Evolutionary conservation across 2,113 vertebrate genomes (phyloP), one percentile per base, ranked within the genome.

Genomic region (Albula goreensis): DNA sequence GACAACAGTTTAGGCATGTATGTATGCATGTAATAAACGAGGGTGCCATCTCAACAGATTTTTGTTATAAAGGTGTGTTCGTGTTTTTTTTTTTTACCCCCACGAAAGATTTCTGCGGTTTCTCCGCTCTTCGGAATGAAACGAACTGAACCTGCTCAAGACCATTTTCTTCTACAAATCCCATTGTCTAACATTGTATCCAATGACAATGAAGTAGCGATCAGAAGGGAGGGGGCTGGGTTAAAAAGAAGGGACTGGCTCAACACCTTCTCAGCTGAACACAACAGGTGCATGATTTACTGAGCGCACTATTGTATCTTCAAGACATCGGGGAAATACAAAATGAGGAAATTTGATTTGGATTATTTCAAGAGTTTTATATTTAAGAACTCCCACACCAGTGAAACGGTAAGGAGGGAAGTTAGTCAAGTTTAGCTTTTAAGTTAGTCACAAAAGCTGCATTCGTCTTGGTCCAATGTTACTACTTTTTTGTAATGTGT

Each of bases 301-400:
- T n/a, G 50, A 52, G 50, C 5, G 17, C 50, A 52, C 5, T 22
- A 9, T 6, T 2, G 10, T n/a, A 19, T 79, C 25, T 49, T 77
- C n/a, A 1, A 19, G 70, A 5, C 19, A 78, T 15, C 52, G 52
- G 31, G 31, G 31, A 41, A 41, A 41, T 41, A 41, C 22, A 88
- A 88, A 48, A 95, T 96, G 94, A 93, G 63, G 87, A 86, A 93
- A 83, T 88, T 89, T 87, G 2, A 83, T 85, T 93, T 89, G 91
- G 89, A 86, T 78, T 89, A 66, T 81, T 90, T 94, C 41, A 92
- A 84, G 53, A 89, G 90, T 79, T 84, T 93, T 5, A 87, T 94
- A 41, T 90, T 92, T 25, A 90, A 81, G 78, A 95, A 93, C 86
- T 80, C 91, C 19, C 86, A 89, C 25, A 86, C 85, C 48, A 82